A percentile compares a stretch with the other conserved stretches of the same genome.
Evolutionary conservation across 2,113 vertebrate species (phyloP).

Genomic region (Dromiciops gliroides): DNA sequence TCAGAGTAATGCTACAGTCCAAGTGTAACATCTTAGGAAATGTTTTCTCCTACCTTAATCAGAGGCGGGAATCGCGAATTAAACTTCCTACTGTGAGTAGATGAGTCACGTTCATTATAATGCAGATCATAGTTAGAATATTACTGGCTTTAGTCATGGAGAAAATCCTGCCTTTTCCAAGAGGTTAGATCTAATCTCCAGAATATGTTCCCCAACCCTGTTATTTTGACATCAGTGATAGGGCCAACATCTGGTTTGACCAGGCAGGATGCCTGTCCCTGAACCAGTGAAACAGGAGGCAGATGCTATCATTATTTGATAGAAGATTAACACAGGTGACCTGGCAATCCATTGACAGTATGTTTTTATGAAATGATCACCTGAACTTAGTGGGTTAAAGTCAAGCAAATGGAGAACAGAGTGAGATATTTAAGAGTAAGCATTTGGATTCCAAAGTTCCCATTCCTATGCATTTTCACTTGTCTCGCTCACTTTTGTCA

Average conservation of each 20-base stretch:
- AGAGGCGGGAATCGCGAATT: neutral
- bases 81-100: slow-evolving; percentile 17
- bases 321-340: neutral
- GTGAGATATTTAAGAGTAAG: neutral
- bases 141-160: slow-evolving; percentile 63
- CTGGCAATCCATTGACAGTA: neutral
- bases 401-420: neutral
- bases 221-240: slow-evolving; percentile 66
- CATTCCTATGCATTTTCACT: neutral
- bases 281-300: neutral
- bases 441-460: neutral
- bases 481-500: neutral
- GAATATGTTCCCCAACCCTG: slow-evolving; percentile 60
- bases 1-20: too few species aligned
- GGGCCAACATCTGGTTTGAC: slow-evolving; percentile 65
- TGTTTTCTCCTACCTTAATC: neutral
- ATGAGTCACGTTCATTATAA: slow-evolving; percentile 56
- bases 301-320: neutral
- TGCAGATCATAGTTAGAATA: slow-evolving; percentile 68
- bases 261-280: neutral
- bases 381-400: neutral
- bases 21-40: neutral
- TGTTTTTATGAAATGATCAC: neutral
- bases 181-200: slow-evolving; percentile 61
- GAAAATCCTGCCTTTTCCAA: slow-evolving; percentile 74